Evolutionary conservation across 2,888 invertebrate genomes (phyloP), one percentile per base, ranked within the genome.

Genomic region (Andrena dorsata): DNA sequence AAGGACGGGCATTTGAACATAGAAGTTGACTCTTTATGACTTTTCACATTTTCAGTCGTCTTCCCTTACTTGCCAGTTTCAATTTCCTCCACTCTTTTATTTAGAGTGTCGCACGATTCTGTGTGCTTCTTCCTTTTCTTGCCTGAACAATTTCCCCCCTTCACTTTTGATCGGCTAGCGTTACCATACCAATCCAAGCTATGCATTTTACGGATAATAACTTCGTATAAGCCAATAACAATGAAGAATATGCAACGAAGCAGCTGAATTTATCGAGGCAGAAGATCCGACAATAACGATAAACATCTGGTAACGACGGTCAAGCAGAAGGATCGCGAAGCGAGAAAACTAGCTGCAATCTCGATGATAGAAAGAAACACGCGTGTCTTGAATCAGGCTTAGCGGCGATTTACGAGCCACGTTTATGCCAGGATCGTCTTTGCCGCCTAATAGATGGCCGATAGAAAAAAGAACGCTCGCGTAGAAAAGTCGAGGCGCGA

Each of bases 381-480:
- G 47, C 26, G 41, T 68, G 53, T 76, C 56, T 78, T 63, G 78
- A 63, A 68, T 68, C 74, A 16, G 35, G 41, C 61, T 78, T 56
- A 56, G 56, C 35, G 2, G 8, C 3, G 53, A 78, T 66, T 53
- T 30, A 53, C 26, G 58, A 7, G n/a, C 32, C 20, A 73, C 30
- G 20, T 73, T 73, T 32, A 10, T 35, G 53, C n/a, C 10, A n/a
- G 10, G 10, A 5, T n/a, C 32, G n/a, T 13, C 16, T 65, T 49
- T 32, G 5, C 41, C 41, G 28, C 16, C 16, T 23, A 41, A 41
- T 69, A 56, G 56, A 68, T 41, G 7, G 10, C 13, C 20, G 28
- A 56, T 16, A 10, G 28, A 30, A 30, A 16, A 47, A 60, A 60
- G n/a, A 28, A 70, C 23, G 53, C 53, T 53, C 20, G 41, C 41